Conservation (phyloP, 2,797 vertebrate genomes). For the Ficedula albicollis region DNA sequence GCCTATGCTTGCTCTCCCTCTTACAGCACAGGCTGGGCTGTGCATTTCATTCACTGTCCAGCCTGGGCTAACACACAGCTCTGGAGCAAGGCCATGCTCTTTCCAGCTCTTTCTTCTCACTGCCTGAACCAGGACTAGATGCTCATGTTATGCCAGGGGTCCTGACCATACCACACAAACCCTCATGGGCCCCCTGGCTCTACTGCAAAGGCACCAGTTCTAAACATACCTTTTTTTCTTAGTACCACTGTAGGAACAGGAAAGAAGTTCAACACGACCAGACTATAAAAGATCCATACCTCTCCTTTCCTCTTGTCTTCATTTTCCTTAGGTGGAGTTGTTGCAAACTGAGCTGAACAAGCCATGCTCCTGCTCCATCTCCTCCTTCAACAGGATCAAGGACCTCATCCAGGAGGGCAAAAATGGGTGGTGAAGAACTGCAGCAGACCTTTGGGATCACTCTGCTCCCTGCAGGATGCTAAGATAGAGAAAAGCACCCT, state of each 20-base stretch:
- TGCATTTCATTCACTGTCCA: not conserved
- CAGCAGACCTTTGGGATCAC: constrained; percentile 50
- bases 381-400: not conserved
- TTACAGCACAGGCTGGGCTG: not conserved
- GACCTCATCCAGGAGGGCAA: not conserved
- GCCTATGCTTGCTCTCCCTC: not conserved
- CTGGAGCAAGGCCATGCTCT: not conserved
- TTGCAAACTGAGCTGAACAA: constrained; percentile 29
- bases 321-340: constrained; percentile 48
- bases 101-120: not conserved
- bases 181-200: not conserved
- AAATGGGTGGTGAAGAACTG: not conserved
- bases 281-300: not conserved
- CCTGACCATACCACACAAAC: not conserved
- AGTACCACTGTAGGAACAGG: not conserved
- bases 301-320: not conserved
- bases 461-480: constrained; percentile 70
- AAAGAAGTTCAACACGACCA: not conserved
- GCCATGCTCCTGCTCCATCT: constrained; percentile 53
- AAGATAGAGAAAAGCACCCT: constrained; percentile 62
- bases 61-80: rapidly evolving
- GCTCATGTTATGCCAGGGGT: not conserved
- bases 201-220: not conserved
- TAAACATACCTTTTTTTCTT: not conserved
- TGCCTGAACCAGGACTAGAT: not conserved